These are phyloP conservation scores for Hirundo rustica DNA, from an alignment of 2,797 vertebrate genomes.

Conservation along the genomic window DNA sequence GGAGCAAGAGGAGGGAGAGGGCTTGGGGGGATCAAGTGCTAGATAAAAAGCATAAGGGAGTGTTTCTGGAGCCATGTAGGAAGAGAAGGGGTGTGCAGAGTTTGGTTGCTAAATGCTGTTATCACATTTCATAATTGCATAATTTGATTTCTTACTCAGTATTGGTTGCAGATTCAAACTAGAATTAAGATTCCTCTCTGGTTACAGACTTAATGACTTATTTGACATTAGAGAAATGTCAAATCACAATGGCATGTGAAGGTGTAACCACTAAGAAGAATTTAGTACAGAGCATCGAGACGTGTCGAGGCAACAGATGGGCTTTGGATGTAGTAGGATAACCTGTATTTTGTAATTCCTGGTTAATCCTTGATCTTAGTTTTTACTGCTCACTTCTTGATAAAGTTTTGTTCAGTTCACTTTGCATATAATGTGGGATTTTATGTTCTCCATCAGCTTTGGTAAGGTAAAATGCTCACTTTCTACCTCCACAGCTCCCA, in stretches of 20 bases:
- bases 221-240: not conserved
- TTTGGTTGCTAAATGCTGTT: conserved; percentile 12
- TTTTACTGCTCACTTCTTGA: not conserved
- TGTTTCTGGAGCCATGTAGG: not conserved
- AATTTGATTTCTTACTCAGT: not conserved
- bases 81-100: not conserved
- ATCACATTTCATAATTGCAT: not conserved
- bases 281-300: not conserved
- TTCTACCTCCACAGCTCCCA: not conserved
- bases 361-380: not conserved
- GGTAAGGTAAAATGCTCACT: not conserved
- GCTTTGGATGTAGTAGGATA: not conserved
- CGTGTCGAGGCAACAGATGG: not conserved
- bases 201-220: not conserved
- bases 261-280: not conserved
- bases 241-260: rapidly evolving
- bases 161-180: not conserved
- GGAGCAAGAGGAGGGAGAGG: not conserved
- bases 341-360: not conserved
- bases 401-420: not conserved
- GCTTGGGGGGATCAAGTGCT: not conserved
- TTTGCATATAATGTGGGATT: not conserved
- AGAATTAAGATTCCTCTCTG: not conserved
- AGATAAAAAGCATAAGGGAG: not conserved
- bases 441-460: not conserved